Base-by-base conservation (phyloP, 2,888 invertebrate genomes). In the Hemithea aestivaria region DNA sequence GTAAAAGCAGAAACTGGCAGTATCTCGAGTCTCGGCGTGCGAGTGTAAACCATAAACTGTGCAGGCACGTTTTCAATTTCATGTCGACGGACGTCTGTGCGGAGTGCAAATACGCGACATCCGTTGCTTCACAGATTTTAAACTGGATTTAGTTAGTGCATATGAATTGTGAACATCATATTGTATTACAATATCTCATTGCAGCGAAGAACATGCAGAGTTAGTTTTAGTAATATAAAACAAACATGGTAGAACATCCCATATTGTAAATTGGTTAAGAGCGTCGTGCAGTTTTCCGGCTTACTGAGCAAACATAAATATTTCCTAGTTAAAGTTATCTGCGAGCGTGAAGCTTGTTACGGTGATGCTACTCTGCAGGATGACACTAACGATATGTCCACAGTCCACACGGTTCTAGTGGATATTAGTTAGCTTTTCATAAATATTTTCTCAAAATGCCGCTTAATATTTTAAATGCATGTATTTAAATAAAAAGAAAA, bases 41-140 rank as follows among this genome's bases (percentile, higher is more conserved):
- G 5, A 5, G 38, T 16, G 5, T 16, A 16, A 5, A 16, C 16
- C 12, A 32, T 38, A 40, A 39, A 43, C 40, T 36, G 35, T 37
- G 41, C 41, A 16, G 46, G 35, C 51, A 51, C 51, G 48, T 48
- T 47, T 47, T 47, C 44, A 48, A 46, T 51, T 46, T 48, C 31
- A 42, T 20, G 34, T 35, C 34, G 38, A 25, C 36, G 42, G 38
- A 48, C 48, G 40, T 46, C 40, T 27, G 42, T 39, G 10, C 32
- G 25, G 22, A 41, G 28, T 16, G 36, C 27, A 37, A 42, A 42
- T 37, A 42, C 36, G 29, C 27, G 27, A 35, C 28, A n/a, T 16
- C 24, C 10, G 16, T 28, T 11, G 20, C 16, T 16, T 16, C 5
- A 16, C 16, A 16, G 16, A 16, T 16, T 2, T 5, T 16, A 16